Conservation (phyloP, 2,113 vertebrate genomes). For the Pyrgilauda ruficollis region DNA sequence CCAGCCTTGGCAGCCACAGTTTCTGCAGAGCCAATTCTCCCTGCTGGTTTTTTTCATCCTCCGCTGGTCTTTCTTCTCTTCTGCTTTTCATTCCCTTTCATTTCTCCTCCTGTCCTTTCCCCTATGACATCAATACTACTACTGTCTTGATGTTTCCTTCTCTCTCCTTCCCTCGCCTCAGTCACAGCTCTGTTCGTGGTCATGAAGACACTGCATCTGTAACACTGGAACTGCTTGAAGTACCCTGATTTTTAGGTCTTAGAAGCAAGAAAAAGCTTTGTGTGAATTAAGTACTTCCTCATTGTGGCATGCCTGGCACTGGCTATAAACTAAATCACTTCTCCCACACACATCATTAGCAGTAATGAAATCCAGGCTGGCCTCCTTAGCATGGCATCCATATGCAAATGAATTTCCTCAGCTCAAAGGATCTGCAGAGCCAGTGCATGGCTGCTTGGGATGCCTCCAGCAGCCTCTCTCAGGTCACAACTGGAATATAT, state of each 20-base stretch:
- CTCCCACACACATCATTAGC: constrained; percentile 48
- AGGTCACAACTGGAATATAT: constrained; percentile 23
- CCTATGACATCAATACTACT: background rate
- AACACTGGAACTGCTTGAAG: background rate
- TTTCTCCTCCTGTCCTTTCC: background rate
- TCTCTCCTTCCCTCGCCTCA: background rate
- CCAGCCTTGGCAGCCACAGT: background rate
- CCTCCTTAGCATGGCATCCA: constrained; percentile 40
- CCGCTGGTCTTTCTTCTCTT: background rate
- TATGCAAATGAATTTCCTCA: constrained; percentile 42
- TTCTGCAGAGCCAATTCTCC: background rate
- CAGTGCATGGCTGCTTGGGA: background rate
- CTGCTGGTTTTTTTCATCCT: background rate
- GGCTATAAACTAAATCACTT: constrained; percentile 40
- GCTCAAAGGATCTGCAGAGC: background rate
- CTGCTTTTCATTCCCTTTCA: background rate
- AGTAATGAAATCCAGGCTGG: constrained; percentile 36
- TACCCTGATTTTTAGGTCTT: background rate
- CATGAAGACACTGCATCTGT: background rate
- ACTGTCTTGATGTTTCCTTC: background rate
- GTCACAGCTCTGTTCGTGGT: background rate
- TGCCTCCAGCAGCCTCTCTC: background rate
- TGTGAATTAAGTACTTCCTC: constrained; percentile 18
- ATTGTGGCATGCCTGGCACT: background rate
- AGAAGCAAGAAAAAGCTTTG: background rate